These are phyloP conservation scores for Tichodroma muraria DNA, from an alignment of 2,113 vertebrate genomes.

Conservation along the genomic window DNA sequence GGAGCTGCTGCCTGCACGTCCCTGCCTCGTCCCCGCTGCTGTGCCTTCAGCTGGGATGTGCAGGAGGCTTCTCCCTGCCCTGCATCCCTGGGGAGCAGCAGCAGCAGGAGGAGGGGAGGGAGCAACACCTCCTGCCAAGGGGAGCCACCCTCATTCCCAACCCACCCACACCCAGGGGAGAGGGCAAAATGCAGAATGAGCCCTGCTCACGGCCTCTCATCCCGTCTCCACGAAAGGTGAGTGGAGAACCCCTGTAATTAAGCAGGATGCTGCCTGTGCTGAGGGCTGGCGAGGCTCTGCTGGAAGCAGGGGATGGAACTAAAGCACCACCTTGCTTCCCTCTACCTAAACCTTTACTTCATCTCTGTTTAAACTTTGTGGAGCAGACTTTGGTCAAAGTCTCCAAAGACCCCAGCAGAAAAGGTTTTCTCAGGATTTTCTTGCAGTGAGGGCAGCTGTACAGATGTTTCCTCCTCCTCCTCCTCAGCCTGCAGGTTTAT, in stretches of 20 bases:
- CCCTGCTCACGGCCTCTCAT: not conserved
- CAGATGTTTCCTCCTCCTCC: not conserved
- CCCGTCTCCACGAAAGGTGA: not conserved
- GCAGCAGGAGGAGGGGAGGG: not conserved
- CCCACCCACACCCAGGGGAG: not conserved
- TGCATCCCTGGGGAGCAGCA: conserved; percentile 40
- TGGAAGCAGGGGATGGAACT: not conserved
- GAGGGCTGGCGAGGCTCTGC: not conserved
- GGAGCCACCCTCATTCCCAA: not conserved
- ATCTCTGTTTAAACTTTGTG: not conserved
- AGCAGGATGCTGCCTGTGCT: not conserved
- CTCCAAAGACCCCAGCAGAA: not conserved
- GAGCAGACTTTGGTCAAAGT: not conserved
- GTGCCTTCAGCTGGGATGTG: conserved; percentile 44
- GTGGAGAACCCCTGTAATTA: not conserved
- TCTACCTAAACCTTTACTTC: accelerated
- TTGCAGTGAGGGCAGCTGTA: not conserved
- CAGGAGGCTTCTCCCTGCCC: conserved; percentile 45
- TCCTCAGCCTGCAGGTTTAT: not conserved
- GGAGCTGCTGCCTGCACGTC: conserved; percentile 15
- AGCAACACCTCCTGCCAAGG: not conserved
- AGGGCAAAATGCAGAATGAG: accelerated
- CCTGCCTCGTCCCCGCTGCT: conserved; percentile 40
- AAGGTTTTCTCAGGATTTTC: not conserved
- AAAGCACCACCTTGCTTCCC: not conserved